Evolutionary conservation across 2,888 invertebrate genomes (phyloP).

Genomic region (Patella pellucida): DNA sequence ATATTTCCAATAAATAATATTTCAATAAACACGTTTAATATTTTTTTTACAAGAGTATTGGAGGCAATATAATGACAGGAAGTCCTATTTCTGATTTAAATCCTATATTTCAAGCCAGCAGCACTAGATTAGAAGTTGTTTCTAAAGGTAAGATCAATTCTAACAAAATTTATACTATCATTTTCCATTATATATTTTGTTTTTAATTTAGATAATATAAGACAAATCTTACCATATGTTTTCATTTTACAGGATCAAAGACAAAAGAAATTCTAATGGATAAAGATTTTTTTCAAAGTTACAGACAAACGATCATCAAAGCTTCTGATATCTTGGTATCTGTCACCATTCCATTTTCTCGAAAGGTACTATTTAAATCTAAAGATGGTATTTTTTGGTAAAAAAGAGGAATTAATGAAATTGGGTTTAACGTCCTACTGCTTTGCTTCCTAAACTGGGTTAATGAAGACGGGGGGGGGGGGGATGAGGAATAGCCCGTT

Average conservation of each 20-base stretch:
- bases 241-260: constrained; percentile 45
- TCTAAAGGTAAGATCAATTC: background rate
- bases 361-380: constrained; percentile 40
- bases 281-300: constrained; percentile 84
- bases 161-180: background rate
- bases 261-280: constrained; percentile 75
- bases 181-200: background rate
- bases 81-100: constrained; percentile 97
- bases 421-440: no score
- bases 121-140: background rate
- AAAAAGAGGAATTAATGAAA: no score
- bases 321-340: constrained; percentile 84
- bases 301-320: constrained; percentile 82
- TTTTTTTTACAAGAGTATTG: constrained; percentile 76
- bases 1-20: background rate
- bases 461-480: no score
- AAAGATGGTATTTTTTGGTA: no score
- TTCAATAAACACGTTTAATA: background rate
- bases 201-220: background rate
- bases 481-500: no score
- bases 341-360: constrained; percentile 81
- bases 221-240: background rate
- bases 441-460: no score
- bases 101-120: constrained; percentile 87
- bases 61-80: constrained; percentile 93